These are phyloP conservation scores for Sthenelais limicola DNA, from an alignment of 2,888 invertebrate species.

Conservation along the genomic window DNA sequence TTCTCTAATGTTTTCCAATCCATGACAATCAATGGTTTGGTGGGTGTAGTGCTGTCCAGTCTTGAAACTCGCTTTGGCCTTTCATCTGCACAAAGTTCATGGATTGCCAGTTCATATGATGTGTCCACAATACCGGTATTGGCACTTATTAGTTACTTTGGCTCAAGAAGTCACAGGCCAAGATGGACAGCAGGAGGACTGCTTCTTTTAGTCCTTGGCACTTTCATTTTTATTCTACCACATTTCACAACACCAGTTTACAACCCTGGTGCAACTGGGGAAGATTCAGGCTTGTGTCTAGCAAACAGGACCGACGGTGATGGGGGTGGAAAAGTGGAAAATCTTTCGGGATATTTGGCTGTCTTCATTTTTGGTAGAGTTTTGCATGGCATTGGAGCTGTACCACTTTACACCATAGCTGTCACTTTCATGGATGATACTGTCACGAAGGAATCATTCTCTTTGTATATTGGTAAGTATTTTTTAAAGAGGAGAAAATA, in stretches of 20 bases:
- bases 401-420: conserved; percentile 52
- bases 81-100: conserved; percentile 64
- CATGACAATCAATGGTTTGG: conserved; percentile 43
- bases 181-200: conserved; percentile 44
- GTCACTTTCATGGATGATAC: conserved; percentile 52
- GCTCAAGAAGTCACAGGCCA: conserved; percentile 43
- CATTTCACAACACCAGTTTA: conserved; percentile 51
- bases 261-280: conserved; percentile 21
- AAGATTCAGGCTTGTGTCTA: conserved; percentile 30
- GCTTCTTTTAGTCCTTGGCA: conserved; percentile 43
- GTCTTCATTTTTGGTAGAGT: conserved; percentile 51
- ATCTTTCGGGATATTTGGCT: conserved; percentile 43
- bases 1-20: conserved; percentile 40
- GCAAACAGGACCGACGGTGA: not conserved
- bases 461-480: conserved; percentile 51
- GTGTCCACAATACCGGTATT: conserved; percentile 66
- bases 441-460: conserved; percentile 46
- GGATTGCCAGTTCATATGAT: conserved; percentile 68
- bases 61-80: conserved; percentile 67
- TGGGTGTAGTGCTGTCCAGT: conserved; percentile 63
- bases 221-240: conserved; percentile 48
- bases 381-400: conserved; percentile 50
- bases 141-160: conserved; percentile 53
- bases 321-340: not conserved
- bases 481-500: not conserved